Evolutionary conservation across 2,888 invertebrate species (phyloP), one percentile per base, ranked within the genome.

Genomic region (Poecilus cupreus): DNA sequence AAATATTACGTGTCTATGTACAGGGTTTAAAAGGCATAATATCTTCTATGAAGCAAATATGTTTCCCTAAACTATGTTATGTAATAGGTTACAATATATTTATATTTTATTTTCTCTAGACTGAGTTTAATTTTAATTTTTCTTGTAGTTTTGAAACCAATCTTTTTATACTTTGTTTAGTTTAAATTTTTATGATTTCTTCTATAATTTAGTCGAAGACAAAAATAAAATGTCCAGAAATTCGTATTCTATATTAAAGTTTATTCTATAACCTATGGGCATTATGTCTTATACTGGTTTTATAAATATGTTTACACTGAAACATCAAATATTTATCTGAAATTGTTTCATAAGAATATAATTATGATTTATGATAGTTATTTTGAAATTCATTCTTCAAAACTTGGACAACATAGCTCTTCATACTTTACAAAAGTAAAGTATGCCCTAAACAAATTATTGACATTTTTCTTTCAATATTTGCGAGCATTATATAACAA

Each of bases 21-120:
- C 77, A 64, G 57, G 26, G 57, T 57, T 43, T 64, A 78, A 78
- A 78, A 68, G 78, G 64, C 64, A n/a, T 60, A 32, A 32, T 43
- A 64, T 46, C 43, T 37, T 49, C 78, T 78, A 78, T 77, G 46
- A 78, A 78, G 78, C 78, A 78, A 77, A 64, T 75, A 74, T 78
- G 78, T 68, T 78, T 68, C 78, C 49, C 78, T 78, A 54, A 5
- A 49, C 57, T 77, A 77, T 74, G 1, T 75, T 75, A 75, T 75
- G 49, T 51, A 49, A 49, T 32, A 51, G 75, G 16, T 75, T 75
- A 68, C 13, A 37, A 68, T 68, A 26, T 68, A 68, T 37, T 68
- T 32, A 70, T 72, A 46, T 22, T 49, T 46, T 72, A 72, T 72
- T 75, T 75, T 51, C 18, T 72, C 43, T 72, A 43, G 43, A 72